Percentiles rank a stretch among this genome's conserved stretches.
These are phyloP conservation scores for Mus spicilegus DNA, from an alignment of 2,113 vertebrate genomes.

Conservation along the genomic window DNA sequence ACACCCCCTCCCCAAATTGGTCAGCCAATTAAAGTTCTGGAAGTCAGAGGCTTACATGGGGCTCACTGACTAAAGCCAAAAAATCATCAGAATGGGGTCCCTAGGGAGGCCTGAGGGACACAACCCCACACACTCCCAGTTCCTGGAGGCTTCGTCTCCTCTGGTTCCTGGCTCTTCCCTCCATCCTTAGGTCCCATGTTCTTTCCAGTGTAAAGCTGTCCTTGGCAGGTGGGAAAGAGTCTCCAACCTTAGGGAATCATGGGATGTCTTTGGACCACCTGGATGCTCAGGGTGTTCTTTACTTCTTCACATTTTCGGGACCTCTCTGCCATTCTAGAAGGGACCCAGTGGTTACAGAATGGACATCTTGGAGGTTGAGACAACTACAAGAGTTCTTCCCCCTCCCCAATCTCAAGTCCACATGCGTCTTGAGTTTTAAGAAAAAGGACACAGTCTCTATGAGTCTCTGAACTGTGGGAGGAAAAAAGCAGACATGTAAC, in stretches of 20 bases:
- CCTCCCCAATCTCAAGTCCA: background rate
- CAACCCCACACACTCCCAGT: background rate
- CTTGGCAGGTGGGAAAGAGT: too few species aligned
- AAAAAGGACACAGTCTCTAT: background rate
- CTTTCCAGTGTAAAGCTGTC: background rate
- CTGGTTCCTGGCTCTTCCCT: background rate
- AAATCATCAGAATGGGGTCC: background rate
- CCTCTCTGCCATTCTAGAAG: background rate
- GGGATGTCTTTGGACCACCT: background rate
- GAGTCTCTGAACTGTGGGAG: background rate
- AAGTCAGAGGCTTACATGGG: background rate
- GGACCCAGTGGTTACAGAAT: background rate
- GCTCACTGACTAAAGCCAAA: background rate
- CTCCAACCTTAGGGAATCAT: background rate
- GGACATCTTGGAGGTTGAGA: background rate
- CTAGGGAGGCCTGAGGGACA: fast-evolving
- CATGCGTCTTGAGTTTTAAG: background rate
- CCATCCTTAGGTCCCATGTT: fast-evolving
- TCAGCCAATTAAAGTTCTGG: background rate
- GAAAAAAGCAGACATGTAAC: background rate
- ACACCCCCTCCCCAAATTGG: background rate
- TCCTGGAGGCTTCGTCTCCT: background rate
- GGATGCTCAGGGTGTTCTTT: background rate
- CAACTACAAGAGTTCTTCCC: too few species aligned
- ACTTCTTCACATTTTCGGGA: too few species aligned